Percentiles rank a stretch among this genome's conserved stretches.
Evolutionary conservation across 2,888 invertebrate genomes (phyloP).

Genomic region (Pelosia muscerda): DNA sequence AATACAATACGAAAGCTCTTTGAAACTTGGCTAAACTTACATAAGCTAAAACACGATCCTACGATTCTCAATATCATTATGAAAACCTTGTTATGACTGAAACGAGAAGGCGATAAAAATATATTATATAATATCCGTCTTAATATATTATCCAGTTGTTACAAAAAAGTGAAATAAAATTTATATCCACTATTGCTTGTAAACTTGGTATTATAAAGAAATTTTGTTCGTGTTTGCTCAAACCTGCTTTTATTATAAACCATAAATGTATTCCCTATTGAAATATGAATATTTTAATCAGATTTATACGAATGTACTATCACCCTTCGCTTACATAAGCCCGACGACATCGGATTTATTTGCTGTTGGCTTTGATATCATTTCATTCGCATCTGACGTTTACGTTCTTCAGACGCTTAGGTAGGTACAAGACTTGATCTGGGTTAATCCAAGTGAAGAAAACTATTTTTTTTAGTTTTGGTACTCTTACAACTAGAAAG

Average conservation of each 20-base stretch:
- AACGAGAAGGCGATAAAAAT: neutral
- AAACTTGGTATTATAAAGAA: neutral
- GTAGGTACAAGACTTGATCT: neutral
- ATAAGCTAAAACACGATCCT: neutral
- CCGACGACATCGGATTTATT: neutral
- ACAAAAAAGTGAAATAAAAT: neutral
- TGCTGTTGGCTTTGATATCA: neutral
- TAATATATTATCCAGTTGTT: neutral
- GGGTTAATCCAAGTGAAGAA: neutral
- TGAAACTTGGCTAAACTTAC: neutral
- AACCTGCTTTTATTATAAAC: neutral
- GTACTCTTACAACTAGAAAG: no score
- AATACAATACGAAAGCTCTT: no score
- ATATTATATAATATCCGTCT: neutral
- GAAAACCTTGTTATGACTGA: neutral
- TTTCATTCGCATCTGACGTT: neutral
- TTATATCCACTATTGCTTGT: neutral
- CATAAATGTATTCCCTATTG: neutral
- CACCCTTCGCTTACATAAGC: neutral
- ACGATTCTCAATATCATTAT: neutral
- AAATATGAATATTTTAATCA: constrained; percentile 1
- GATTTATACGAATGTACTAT: neutral
- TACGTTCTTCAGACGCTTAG: neutral
- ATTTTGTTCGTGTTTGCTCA: neutral
- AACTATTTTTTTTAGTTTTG: no score